These are phyloP conservation scores for Pseudomugil tenellus DNA, from an alignment of 2,797 vertebrate species.

Conservation along the genomic window DNA sequence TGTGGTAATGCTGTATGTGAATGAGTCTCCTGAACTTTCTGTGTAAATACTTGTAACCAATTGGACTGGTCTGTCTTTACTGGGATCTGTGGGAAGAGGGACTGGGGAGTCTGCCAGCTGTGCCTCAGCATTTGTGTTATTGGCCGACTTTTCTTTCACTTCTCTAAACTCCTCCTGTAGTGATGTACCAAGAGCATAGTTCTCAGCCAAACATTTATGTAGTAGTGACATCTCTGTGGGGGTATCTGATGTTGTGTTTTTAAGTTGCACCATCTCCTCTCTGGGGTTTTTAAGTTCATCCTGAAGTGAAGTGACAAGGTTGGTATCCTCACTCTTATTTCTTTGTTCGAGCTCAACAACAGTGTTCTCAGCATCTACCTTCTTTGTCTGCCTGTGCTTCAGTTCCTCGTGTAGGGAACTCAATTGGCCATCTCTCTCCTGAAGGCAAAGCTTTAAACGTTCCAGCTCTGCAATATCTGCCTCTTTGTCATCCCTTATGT, in stretches of 20 bases:
- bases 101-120: slow-evolving; percentile 79
- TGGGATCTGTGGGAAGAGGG: slow-evolving; percentile 84
- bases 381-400: slow-evolving; percentile 66
- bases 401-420: slow-evolving; percentile 67
- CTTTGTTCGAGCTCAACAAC: slow-evolving; percentile 60
- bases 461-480: slow-evolving; percentile 78
- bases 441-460: slow-evolving; percentile 80
- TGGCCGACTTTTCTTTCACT: slow-evolving; percentile 52
- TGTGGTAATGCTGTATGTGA: slow-evolving; percentile 72
- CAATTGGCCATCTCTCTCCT: slow-evolving; percentile 70
- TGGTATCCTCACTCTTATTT: slow-evolving; percentile 64
- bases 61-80: slow-evolving; percentile 82
- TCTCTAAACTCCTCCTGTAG: slow-evolving; percentile 76
- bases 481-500: slow-evolving; percentile 78
- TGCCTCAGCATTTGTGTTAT: slow-evolving; percentile 56
- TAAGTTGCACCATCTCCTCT: slow-evolving; percentile 69
- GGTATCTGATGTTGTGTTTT: slow-evolving; percentile 59
- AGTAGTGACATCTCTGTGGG: slow-evolving; percentile 81
- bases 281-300: slow-evolving; percentile 72
- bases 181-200: slow-evolving; percentile 65
- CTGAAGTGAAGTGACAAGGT: slow-evolving; percentile 66
- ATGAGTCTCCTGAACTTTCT: slow-evolving; percentile 78
- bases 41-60: slow-evolving; percentile 89
- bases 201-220: slow-evolving; percentile 85
- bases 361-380: slow-evolving; percentile 61